A percentile compares a stretch with the other conserved stretches of the same genome.
Evolutionary conservation across 2,888 invertebrate species (phyloP).

Genomic region (Dioctria rufipes): DNA sequence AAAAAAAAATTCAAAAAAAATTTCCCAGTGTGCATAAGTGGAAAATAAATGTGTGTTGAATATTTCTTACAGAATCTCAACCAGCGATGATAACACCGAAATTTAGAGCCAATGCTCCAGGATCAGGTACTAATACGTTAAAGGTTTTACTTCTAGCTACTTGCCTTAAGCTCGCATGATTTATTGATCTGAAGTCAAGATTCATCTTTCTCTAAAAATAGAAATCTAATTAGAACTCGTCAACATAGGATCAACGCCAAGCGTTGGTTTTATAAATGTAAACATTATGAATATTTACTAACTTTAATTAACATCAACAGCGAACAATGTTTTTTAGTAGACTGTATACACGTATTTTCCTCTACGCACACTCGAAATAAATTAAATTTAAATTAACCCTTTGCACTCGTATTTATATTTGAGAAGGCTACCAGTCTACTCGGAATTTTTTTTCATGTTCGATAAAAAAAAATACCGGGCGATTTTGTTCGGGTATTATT

Average conservation of each 20-base stretch:
- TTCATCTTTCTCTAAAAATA: conserved; percentile 27
- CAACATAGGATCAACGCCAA: conserved; percentile 24
- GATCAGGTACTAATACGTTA: conserved; percentile 61
- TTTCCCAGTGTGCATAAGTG: conserved; percentile 38
- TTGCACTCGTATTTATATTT: too few relatives aligned
- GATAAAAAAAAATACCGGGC: too few relatives aligned
- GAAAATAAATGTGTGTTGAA: conserved; percentile 35
- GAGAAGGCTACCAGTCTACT: too few relatives aligned
- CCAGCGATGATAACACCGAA: conserved; percentile 83
- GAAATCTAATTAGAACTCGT: conserved; percentile 21
- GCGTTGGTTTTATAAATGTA: conserved; percentile 35
- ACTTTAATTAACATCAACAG: conserved; percentile 14
- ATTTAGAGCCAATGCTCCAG: conserved; percentile 85
- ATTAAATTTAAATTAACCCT: too few relatives aligned
- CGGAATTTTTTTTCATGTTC: too few relatives aligned
- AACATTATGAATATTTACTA: conserved; percentile 15
- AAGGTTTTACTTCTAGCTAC: neutral
- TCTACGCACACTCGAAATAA: too few relatives aligned
- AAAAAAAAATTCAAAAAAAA: neutral
- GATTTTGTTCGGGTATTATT: too few relatives aligned
- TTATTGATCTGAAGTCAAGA: neutral
- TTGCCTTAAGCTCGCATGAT: conserved; percentile 14
- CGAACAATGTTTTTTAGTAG: neutral
- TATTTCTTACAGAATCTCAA: conserved; percentile 72
- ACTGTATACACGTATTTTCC: too few relatives aligned